These are phyloP conservation scores for Sebastes variabilis DNA, from an alignment of 2,797 vertebrate genomes.

Conservation along the genomic window DNA sequence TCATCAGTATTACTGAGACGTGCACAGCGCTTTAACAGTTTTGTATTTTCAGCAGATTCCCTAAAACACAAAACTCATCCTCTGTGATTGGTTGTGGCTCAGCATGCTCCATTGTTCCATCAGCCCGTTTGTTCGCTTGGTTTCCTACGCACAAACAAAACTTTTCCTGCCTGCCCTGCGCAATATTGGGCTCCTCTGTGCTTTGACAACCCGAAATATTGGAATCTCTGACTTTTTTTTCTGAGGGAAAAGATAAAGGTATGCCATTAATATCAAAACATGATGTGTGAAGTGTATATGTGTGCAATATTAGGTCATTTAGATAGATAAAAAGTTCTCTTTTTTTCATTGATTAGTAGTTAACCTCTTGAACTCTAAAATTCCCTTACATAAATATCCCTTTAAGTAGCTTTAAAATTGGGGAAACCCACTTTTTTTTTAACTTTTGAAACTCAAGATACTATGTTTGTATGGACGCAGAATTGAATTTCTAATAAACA, in stretches of 20 bases:
- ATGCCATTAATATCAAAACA: constrained; percentile 38
- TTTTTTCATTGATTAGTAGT: background rate
- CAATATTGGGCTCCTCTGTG: constrained; percentile 75
- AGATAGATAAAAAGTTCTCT: background rate
- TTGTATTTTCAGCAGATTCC: constrained; percentile 90
- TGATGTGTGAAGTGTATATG: background rate
- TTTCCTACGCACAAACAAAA: constrained; percentile 81
- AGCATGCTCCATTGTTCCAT: constrained; percentile 75
- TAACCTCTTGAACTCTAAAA: background rate
- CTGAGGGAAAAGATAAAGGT: constrained; percentile 70
- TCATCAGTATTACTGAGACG: constrained; percentile 83
- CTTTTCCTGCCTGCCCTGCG: constrained; percentile 73
- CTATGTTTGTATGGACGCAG: background rate
- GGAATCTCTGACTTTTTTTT: constrained; percentile 70
- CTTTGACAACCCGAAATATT: constrained; percentile 69
- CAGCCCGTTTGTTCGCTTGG: constrained; percentile 70
- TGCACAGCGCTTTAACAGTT: constrained; percentile 78
- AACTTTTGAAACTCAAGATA: constrained; percentile 3
- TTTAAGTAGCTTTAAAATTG: background rate
- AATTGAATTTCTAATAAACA: background rate
- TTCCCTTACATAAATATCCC: background rate
- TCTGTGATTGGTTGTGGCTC: constrained; percentile 80
- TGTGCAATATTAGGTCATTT: background rate
- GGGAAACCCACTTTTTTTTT: background rate
- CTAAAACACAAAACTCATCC: constrained; percentile 80